Evolutionary conservation across 2,888 invertebrate species (phyloP).

Genomic region (Cantharis lateralis): DNA sequence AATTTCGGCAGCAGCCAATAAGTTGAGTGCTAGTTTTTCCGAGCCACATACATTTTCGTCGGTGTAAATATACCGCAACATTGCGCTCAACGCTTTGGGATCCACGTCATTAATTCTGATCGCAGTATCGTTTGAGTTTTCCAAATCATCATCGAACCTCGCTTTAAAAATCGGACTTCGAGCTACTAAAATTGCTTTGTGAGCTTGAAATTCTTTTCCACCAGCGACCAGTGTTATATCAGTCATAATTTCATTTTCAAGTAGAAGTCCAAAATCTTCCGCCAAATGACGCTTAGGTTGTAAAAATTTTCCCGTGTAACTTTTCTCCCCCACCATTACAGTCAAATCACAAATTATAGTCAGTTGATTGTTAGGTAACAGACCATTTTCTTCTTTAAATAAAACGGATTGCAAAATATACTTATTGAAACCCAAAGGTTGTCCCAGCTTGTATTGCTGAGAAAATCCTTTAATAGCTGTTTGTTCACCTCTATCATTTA

Average conservation of each 20-base stretch:
- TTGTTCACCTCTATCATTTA: background rate
- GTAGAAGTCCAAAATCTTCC: background rate
- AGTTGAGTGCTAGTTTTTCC: conserved; percentile 98
- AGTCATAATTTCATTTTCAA: background rate
- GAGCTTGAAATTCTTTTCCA: conserved; percentile 90
- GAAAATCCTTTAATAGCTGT: background rate
- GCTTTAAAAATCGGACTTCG: conserved; percentile 98
- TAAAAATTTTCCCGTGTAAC: background rate
- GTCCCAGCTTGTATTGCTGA: background rate
- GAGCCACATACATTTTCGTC: conserved; percentile 94
- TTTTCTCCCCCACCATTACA: background rate
- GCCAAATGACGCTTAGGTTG: background rate
- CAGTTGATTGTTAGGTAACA: background rate
- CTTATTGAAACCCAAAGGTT: background rate
- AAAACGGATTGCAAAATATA: background rate
- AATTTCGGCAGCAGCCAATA: conserved; percentile 98
- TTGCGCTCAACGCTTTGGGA: conserved; percentile 95
- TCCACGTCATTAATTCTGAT: conserved; percentile 98
- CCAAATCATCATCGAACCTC: conserved; percentile 84
- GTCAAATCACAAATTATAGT: background rate
- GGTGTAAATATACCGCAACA: conserved; percentile 98
- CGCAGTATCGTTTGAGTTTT: conserved; percentile 81
- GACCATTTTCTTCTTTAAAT: background rate
- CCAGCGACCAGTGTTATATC: background rate
- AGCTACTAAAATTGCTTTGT: conserved; percentile 98